These are phyloP conservation scores for Drosophila elegans DNA, from an alignment of 1,140 invertebrate species.

Conservation along the genomic window DNA sequence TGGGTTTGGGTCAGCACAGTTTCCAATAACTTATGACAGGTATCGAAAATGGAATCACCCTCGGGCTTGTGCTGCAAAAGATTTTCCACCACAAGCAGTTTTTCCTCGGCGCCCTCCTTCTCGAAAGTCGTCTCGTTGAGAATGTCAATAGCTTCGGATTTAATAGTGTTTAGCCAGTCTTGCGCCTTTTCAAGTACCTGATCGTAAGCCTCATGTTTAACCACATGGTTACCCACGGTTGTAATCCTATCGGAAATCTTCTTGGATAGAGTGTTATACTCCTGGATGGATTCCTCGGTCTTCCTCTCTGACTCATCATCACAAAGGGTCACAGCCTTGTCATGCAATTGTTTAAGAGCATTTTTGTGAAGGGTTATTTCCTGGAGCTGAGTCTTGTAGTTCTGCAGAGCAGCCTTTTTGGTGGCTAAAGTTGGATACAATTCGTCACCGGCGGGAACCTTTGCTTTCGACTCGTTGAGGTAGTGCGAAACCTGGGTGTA, in stretches of 20 bases:
- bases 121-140: constrained; percentile 90
- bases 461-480: constrained; percentile 90
- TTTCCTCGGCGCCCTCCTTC: constrained; percentile 90
- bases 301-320: constrained; percentile 91
- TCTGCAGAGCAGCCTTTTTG: constrained; percentile 93
- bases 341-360: constrained; percentile 91
- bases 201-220: constrained; percentile 93
- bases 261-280: constrained; percentile 89
- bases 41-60: constrained; percentile 90
- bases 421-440: constrained; percentile 91
- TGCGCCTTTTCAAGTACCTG: constrained; percentile 90
- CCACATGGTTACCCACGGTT: constrained; percentile 89
- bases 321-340: constrained; percentile 89
- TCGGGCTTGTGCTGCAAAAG: constrained; percentile 90
- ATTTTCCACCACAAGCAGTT: constrained; percentile 90
- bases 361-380: constrained; percentile 93
- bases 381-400: constrained; percentile 90
- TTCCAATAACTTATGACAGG: constrained; percentile 90
- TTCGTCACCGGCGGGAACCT: constrained; percentile 88
- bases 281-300: constrained; percentile 88
- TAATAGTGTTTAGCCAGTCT: constrained; percentile 88
- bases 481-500: constrained; percentile 93
- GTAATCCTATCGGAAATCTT: constrained; percentile 89
- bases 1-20: constrained; percentile 92
- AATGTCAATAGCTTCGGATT: constrained; percentile 90